Evolutionary conservation across 2,888 invertebrate genomes (phyloP), one percentile per base, ranked within the genome.

Genomic region (Coelogynopora nodosa): DNA sequence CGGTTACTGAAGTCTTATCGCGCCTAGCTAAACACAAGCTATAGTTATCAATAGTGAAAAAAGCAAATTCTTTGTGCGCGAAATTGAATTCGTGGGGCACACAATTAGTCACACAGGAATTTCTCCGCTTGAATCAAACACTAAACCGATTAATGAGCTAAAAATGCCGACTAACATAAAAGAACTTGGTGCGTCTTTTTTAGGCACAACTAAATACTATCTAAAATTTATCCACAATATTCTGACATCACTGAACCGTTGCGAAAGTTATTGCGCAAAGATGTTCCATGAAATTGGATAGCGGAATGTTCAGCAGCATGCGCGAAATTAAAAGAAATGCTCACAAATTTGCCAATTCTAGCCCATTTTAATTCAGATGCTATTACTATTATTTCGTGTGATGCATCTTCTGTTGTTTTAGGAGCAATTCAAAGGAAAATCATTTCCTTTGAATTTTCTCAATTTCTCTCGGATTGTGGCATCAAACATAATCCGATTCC

Each of bases 161-260:
- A n/a, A 31, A 31, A n/a, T 49, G 10, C 85, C 85, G 0, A 67
- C n/a, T 30, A 84, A 84, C 29, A 23, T 82, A 30, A 84, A 85
- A 82, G 85, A 67, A 82, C 31, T 84, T 23, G n/a, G n/a, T n/a
- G 74, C 26, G 1, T 49, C 67, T n/a, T 89, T 89, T 84, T 80
- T 89, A 26, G 89, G 88, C 0, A 82, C 88, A n/a, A 87, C 88
- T 13, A 88, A 88, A 74, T 89, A 88, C 67, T 89, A 88, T 31
- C 86, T 88, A 10, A 84, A 85, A 27, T 88, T 89, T 86, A 85
- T 89, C 80, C 86, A 30, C 29, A 85, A 18, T 89, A 87, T 84
- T 31, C 88, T 0, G 87, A 84, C 31, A 88, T 88, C 5, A 87
- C 88, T 67, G 74, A 82, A 31, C 88, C 89, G 27, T 85, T 88